Evolutionary conservation across 2,888 invertebrate genomes (phyloP), one percentile per base, ranked within the genome.

Genomic region (Smittia aterrima): DNA sequence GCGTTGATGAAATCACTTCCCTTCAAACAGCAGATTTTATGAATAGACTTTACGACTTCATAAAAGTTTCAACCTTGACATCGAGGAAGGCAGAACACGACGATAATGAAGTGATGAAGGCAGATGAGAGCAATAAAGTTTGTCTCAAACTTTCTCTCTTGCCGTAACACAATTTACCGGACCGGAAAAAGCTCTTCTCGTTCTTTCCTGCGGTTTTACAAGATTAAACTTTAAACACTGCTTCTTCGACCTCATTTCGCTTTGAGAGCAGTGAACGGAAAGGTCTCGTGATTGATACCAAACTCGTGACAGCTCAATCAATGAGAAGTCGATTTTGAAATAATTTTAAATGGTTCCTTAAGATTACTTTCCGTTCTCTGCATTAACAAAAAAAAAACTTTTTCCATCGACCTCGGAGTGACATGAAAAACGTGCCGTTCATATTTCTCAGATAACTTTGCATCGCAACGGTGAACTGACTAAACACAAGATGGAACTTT

Each of bases 401-500:
- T n/a, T 32, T 3, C 32, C 32, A 9, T 32, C 32, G 32, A 32
- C 32, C 32, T 3, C 3, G 9, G 32, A 32, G 4, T 32, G 32
- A 32, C 32, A 9, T 32, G 32, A 3, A 32, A 32, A 47, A 47
- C 47, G 16, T 47, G 47, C 11, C 16, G 11, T 47, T 47, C n/a
- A 47, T 47, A 47, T 6, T 47, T 16, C 16, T 6, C 47, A 47
- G 47, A 47, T 47, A 47, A 47, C 47, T 11, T 47, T 32, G 32
- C 32, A 32, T 32, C 32, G 32, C 32, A 3, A 47, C 47, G 47
- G 47, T 16, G 9, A 47, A 47, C 47, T 47, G 16, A 47, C 47
- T 47, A 47, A 47, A 47, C 16, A 47, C 9, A 54, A 71, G 13
- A 71, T 72, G 72, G 72, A 72, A 38, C 54, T 72, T 22, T 20